A percentile compares a stretch with the other conserved stretches of the same genome.
Conservation (phyloP, 2,888 invertebrate genomes). For the Caenorhabditis virilis region DNA sequence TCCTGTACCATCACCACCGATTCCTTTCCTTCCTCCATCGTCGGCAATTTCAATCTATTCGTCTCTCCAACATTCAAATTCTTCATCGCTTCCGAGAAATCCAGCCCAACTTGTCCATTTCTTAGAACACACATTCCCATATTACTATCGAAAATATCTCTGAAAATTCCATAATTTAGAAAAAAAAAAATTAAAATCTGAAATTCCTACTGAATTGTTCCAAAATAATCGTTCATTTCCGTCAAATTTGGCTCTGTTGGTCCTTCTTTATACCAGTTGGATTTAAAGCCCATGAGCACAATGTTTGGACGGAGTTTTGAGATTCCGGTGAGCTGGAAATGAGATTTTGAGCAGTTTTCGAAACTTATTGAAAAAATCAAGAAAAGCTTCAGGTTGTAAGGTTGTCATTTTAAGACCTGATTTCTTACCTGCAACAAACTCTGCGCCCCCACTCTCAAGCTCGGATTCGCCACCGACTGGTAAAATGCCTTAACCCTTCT, state of each 20-base stretch:
- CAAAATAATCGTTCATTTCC: slow-evolving; percentile 81
- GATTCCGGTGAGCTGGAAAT: slow-evolving; percentile 81
- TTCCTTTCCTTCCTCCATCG: slow-evolving; percentile 19
- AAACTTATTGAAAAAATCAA: no score
- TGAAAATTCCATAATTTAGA: slow-evolving; percentile 70
- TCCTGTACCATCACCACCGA: no score
- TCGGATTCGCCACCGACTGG: slow-evolving; percentile 71
- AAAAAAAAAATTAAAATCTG: slow-evolving; percentile 53
- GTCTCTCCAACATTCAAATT: slow-evolving; percentile 37
- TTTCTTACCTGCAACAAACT: slow-evolving; percentile 69
- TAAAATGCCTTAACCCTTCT: slow-evolving; percentile 83
- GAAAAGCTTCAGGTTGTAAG: no score
- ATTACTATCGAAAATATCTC: slow-evolving; percentile 91
- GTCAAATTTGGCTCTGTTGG: slow-evolving; percentile 66
- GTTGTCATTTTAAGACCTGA: no score
- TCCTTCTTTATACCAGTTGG: slow-evolving; percentile 80
- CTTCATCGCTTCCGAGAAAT: slow-evolving; percentile 74
- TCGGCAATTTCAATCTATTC: slow-evolving; percentile 21
- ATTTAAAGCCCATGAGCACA: slow-evolving; percentile 89
- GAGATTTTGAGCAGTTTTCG: no score
- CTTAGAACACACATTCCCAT: slow-evolving; percentile 88
- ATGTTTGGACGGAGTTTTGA: slow-evolving; percentile 94
- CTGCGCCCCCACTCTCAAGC: slow-evolving; percentile 67
- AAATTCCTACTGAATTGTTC: slow-evolving; percentile 85
- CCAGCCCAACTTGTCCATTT: slow-evolving; percentile 84